Evolutionary conservation across 2,888 invertebrate species (phyloP).

Genomic region (Copidosoma aretas): DNA sequence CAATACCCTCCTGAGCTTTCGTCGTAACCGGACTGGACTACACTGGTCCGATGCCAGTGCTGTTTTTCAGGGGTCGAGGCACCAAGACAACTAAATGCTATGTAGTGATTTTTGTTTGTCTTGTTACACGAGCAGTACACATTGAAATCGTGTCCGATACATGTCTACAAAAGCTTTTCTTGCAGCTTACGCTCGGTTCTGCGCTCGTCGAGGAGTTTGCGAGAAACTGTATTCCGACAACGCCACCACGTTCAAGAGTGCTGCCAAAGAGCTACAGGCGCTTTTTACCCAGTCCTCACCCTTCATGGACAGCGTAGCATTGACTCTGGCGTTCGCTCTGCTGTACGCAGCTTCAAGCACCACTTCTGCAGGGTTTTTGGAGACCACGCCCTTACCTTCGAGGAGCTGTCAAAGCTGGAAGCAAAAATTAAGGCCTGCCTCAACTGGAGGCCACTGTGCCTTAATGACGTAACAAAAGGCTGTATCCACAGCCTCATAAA

Average conservation of each 20-base stretch:
- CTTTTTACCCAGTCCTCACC: neutral
- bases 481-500: too few species aligned
- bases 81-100: slow-evolving; percentile 42
- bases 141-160: slow-evolving; percentile 42
- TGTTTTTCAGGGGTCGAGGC: slow-evolving; percentile 39
- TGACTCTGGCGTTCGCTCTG: neutral
- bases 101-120: slow-evolving; percentile 47
- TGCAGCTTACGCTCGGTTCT: slow-evolving; percentile 44
- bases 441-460: slow-evolving; percentile 5
- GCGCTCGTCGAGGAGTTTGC: slow-evolving; percentile 42
- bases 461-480: too few species aligned
- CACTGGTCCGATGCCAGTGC: slow-evolving; percentile 42
- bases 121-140: slow-evolving; percentile 44
- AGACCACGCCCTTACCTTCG: neutral
- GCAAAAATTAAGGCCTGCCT: slow-evolving; percentile 12
- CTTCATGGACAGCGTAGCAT: neutral
- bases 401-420: neutral
- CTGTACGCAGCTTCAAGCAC: slow-evolving; percentile 1
- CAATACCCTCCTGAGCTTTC: slow-evolving; percentile 36
- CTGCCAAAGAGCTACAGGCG: slow-evolving; percentile 17
- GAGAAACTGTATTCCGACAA: slow-evolving; percentile 45
- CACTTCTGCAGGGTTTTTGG: slow-evolving; percentile 3
- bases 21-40: slow-evolving; percentile 43
- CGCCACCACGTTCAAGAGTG: slow-evolving; percentile 49
- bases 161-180: slow-evolving; percentile 45